Evolutionary conservation across 2,113 vertebrate species (phyloP).

Genomic region (Agapornis roseicollis): DNA sequence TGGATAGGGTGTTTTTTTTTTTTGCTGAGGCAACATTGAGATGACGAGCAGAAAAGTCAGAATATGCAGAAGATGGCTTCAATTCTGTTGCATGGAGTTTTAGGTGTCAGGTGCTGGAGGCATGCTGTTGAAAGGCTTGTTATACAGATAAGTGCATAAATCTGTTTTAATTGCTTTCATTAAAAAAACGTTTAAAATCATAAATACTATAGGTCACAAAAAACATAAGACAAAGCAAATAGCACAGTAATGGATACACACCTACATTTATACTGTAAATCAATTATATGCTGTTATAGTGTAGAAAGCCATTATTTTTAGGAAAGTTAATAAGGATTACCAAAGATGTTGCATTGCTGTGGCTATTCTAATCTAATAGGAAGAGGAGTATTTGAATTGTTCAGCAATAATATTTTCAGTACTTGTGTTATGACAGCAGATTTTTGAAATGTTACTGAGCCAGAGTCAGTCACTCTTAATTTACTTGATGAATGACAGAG

Average conservation of each 20-base stretch:
- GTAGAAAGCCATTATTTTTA: background rate
- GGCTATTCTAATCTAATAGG: background rate
- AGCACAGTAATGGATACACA: background rate
- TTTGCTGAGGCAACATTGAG: background rate
- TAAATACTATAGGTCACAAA: slow-evolving; percentile 4
- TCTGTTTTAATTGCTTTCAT: background rate
- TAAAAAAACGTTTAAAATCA: background rate
- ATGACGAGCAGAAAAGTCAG: background rate
- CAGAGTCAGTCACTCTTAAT: background rate
- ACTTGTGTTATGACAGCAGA: background rate
- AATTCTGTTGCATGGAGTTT: background rate
- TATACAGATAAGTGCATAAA: background rate
- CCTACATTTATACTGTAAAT: background rate
- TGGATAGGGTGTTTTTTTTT: background rate
- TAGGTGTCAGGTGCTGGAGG: background rate
- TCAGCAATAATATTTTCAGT: background rate
- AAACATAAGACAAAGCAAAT: background rate
- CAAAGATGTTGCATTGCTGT: background rate
- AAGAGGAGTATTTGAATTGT: slow-evolving; percentile 8
- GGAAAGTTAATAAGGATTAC: background rate
- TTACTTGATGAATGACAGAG: background rate
- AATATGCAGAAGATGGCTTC: background rate
- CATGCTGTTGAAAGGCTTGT: background rate
- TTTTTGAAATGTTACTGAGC: background rate
- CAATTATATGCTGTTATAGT: background rate